phyloP scores from a whole-genome alignment of 2,113 vertebrate species.

The Burhinus bistriatus region DNA sequence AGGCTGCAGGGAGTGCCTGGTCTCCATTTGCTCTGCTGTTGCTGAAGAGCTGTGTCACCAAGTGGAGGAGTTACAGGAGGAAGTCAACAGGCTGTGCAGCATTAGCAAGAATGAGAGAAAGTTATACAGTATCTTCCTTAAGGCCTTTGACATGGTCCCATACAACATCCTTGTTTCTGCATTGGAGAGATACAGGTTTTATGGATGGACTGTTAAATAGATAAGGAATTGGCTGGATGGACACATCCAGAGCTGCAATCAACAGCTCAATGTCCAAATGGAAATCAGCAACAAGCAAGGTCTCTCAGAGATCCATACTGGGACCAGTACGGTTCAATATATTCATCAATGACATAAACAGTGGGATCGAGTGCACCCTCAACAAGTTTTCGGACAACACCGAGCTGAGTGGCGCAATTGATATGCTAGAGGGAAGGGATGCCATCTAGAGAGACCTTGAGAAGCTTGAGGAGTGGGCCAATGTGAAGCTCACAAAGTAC shows the following conservation, averaged over 20 bases:
- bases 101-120: neutral
- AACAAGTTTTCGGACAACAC: neutral
- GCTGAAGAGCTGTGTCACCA: neutral
- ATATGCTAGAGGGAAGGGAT: neutral
- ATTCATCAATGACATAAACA: neutral
- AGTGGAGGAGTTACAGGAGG: neutral
- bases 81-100: neutral
- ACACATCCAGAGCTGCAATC: neutral
- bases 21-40: neutral
- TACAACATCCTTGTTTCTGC: neutral
- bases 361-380: neutral
- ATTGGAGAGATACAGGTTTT: neutral
- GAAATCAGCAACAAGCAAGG: neutral
- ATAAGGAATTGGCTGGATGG: neutral
- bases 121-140: neutral
- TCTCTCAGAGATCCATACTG: neutral
- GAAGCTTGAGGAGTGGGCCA: neutral
- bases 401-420: neutral
- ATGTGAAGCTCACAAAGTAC: neutral
- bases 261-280: neutral
- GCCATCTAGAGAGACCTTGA: neutral
- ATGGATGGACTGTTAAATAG: neutral
- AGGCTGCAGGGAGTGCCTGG: neutral
- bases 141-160: neutral
- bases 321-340: neutral